Evolutionary conservation across 1,140 invertebrate genomes (phyloP).

Genomic region (Trigoniulus corallinus): DNA sequence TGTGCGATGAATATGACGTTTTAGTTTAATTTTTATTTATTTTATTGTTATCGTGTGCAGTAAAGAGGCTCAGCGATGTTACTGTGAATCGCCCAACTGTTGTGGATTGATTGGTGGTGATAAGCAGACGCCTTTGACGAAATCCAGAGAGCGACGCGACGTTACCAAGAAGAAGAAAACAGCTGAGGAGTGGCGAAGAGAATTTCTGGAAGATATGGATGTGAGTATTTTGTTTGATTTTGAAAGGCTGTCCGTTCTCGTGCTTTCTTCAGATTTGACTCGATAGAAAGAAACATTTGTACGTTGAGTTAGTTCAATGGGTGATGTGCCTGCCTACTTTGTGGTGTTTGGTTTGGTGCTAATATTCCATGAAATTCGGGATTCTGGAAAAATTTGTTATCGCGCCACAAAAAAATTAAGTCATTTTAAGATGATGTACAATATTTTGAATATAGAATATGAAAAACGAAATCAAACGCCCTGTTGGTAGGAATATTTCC

Average conservation of each 20-base stretch:
- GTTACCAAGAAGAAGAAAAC: conserved; percentile 25
- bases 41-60: conserved; percentile 26
- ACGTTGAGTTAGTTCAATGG: no score
- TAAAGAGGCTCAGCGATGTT: conserved; percentile 88
- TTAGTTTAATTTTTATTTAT: conserved; percentile 5
- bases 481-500: no score
- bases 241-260: no score
- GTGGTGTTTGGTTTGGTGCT: neutral
- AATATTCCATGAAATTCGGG: no score
- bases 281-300: no score
- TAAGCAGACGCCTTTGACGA: conserved; percentile 38
- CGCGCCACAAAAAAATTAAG: no score
- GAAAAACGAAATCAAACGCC: no score
- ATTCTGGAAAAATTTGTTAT: no score
- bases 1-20: neutral
- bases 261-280: no score
- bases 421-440: no score
- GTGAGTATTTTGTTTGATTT: conserved; percentile 5
- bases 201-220: conserved; percentile 11
- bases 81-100: conserved; percentile 69
- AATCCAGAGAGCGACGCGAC: conserved; percentile 37
- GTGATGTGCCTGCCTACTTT: no score
- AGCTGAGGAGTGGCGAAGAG: conserved; percentile 7
- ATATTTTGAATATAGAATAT: no score
- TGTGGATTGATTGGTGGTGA: conserved; percentile 78